phyloP scores from a whole-genome alignment of 2,888 invertebrate species.

The Hymenopus coronatus region DNA sequence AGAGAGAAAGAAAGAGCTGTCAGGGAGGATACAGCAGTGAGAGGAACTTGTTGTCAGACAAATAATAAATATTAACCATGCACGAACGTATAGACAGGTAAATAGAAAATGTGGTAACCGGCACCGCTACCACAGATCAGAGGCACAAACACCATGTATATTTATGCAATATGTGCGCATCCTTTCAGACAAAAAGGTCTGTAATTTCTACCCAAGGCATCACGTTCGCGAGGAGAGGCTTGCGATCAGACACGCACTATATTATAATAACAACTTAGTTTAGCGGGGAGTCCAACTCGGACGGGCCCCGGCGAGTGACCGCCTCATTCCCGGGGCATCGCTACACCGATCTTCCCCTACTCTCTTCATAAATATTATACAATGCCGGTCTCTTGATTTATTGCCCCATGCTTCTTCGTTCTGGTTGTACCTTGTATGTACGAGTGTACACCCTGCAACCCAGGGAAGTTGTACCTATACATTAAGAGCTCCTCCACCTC shows the following conservation, averaged over 20 bases:
- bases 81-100: background rate
- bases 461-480: background rate
- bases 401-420: background rate
- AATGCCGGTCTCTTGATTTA: constrained; percentile 20
- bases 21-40: background rate
- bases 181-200: background rate
- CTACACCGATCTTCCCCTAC: constrained; percentile 1
- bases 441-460: background rate
- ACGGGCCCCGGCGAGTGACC: constrained; percentile 20
- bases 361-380: constrained; percentile 19
- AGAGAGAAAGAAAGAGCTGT: background rate
- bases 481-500: background rate
- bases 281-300: constrained; percentile 4
- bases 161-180: background rate
- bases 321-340: constrained; percentile 16
- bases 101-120: background rate
- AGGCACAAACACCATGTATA: background rate
- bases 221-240: background rate
- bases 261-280: background rate
- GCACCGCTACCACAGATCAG: too few relatives aligned
- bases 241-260: background rate
- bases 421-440: background rate
- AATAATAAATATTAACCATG: background rate
- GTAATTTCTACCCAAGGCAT: background rate
- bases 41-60: background rate